Conservation (phyloP, 2,888 invertebrate genomes). For the Podotricha telesiphe region DNA sequence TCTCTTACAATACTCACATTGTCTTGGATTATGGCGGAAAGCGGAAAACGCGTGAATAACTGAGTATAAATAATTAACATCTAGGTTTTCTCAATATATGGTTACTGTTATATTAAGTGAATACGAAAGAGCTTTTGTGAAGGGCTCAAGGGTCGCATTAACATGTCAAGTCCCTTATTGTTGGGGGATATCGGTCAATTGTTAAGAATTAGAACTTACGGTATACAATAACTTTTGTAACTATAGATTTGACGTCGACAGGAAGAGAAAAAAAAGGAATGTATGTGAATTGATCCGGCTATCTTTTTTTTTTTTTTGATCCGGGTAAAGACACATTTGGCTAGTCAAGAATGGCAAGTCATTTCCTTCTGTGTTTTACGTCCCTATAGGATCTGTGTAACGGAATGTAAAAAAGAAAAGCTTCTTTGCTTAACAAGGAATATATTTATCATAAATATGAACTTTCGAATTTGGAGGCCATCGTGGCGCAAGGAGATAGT, state of each 20-base stretch:
- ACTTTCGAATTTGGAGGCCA: too few relatives aligned
- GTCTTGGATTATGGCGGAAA: too few relatives aligned
- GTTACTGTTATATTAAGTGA: conserved; percentile 1
- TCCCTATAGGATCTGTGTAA: too few relatives aligned
- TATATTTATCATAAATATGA: too few relatives aligned
- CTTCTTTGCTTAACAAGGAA: too few relatives aligned
- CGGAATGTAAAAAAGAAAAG: too few relatives aligned
- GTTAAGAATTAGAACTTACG: conserved; percentile 6
- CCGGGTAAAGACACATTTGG: too few relatives aligned
- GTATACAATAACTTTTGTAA: conserved; percentile 8
- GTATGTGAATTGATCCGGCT: neutral
- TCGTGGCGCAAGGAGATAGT: too few relatives aligned
- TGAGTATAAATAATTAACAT: neutral
- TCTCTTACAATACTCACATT: too few relatives aligned
- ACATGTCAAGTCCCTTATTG: conserved; percentile 26
- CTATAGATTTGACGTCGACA: neutral
- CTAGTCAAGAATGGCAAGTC: too few relatives aligned
- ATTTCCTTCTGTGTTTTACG: too few relatives aligned
- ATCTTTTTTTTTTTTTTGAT: neutral
- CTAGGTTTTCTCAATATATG: neutral
- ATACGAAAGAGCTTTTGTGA: conserved; percentile 10
- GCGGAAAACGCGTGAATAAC: too few relatives aligned
- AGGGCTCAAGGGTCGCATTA: conserved; percentile 16
- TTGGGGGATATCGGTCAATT: conserved; percentile 22
- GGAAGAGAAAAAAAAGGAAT: neutral